These are phyloP conservation scores for Eremobia ochroleuca DNA, from an alignment of 2,888 invertebrate genomes.

Conservation along the genomic window DNA sequence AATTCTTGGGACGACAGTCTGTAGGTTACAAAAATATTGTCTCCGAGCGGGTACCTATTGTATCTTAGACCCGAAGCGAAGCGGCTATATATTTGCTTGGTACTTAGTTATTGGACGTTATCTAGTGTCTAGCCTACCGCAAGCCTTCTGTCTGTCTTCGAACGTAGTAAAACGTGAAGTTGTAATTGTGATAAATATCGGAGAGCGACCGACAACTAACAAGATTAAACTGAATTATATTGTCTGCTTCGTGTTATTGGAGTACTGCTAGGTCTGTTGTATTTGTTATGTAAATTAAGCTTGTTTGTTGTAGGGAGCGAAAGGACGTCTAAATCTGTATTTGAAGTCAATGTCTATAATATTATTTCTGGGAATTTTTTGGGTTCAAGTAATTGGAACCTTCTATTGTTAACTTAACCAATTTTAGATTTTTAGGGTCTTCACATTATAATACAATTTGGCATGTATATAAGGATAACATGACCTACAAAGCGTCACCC, in stretches of 20 bases:
- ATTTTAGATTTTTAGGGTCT: neutral
- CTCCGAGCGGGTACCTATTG: too few species aligned
- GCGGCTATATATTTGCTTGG: neutral
- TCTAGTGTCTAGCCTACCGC: neutral
- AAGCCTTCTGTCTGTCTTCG: conserved; percentile 18
- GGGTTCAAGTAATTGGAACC: neutral
- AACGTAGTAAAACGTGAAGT: conserved; percentile 17
- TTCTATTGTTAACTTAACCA: neutral
- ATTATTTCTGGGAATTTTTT: neutral
- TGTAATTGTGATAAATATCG: conserved; percentile 59
- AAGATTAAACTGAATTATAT: conserved; percentile 58
- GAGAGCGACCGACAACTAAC: conserved; percentile 39
- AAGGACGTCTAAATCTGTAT: neutral
- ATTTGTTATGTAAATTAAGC: conserved; percentile 40
- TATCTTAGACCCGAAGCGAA: neutral
- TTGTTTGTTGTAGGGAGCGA: conserved; percentile 20
- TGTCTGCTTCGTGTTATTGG: conserved; percentile 44
- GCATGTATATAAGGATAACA: neutral
- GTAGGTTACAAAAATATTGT: neutral
- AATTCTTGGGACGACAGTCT: neutral
- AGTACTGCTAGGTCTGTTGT: conserved; percentile 35
- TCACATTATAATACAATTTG: conserved; percentile 8
- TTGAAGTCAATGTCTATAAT: neutral
- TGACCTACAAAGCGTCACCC: neutral
- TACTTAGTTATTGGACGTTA: neutral